A percentile compares a stretch with the other conserved stretches of the same genome.
phyloP scores from a whole-genome alignment of 2,888 invertebrate genomes.

The Tromatobia lineatoria region DNA sequence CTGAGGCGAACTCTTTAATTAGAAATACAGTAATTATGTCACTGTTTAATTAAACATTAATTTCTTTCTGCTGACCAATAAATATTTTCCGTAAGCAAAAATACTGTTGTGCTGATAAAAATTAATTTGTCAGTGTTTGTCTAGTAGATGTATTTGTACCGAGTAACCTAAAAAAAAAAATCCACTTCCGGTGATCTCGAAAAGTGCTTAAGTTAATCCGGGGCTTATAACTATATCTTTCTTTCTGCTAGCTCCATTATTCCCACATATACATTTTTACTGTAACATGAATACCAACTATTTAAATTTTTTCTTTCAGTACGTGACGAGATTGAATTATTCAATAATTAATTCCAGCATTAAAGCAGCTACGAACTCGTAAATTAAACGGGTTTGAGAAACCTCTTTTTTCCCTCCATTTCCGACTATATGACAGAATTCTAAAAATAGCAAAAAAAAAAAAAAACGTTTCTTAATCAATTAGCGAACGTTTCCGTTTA shows the following conservation, averaged over 20 bases:
- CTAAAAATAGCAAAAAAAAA: not conserved
- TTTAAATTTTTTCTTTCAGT: not conserved
- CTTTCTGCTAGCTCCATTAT: not conserved
- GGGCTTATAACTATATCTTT: not conserved
- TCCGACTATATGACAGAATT: not conserved
- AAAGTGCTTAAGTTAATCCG: not conserved
- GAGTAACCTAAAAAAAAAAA: not conserved
- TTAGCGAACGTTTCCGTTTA: not conserved
- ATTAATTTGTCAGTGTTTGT: no score
- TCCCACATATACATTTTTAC: not conserved
- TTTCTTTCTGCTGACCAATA: no score
- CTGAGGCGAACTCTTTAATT: no score
- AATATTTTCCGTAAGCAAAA: no score
- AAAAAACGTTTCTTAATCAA: not conserved
- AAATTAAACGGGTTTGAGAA: not conserved
- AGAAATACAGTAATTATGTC: no score
- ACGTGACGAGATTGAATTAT: constrained; percentile 1
- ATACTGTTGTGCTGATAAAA: no score
- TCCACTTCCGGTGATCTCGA: not conserved
- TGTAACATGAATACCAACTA: not conserved
- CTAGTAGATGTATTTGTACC: no score
- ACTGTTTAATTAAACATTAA: no score
- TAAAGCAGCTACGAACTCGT: not conserved
- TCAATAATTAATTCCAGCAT: not conserved
- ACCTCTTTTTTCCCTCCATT: not conserved